Evolutionary conservation across 64 coral and sea anemone genomes (phyloP), one percentile per base, ranked within the genome.

Genomic region (Pachyseris speciosa): DNA sequence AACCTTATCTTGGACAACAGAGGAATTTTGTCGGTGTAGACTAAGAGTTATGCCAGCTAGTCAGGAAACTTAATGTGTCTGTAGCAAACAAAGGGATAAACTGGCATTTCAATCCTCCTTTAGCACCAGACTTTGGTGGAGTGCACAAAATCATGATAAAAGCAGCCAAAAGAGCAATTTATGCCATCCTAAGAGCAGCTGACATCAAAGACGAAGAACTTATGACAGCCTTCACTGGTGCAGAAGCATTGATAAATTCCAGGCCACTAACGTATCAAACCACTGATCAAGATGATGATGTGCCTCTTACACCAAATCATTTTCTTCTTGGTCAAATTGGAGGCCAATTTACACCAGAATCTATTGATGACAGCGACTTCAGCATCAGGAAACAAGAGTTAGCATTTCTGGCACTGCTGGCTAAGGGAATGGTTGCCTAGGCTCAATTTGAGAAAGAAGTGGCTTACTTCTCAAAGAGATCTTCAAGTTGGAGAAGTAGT

Each of bases 181-280:
- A n/a, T n/a, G n/a, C n/a, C n/a, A n/a, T n/a, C n/a, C n/a, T n/a
- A n/a, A n/a, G n/a, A n/a, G n/a, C n/a, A n/a, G n/a, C n/a, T n/a
- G n/a, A n/a, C n/a, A n/a, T n/a, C n/a, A n/a, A n/a, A n/a, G n/a
- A n/a, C n/a, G n/a, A n/a, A n/a, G n/a, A n/a, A n/a, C n/a, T n/a
- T n/a, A n/a, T n/a, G n/a, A n/a, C n/a, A n/a, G n/a, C n/a, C 26
- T 72, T 84, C n/a, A 84, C 84, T 26, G 77, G 86, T 50, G 78
- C 80, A 52, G 93, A 94, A 85, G 69, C 39, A 19, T 53, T 94
- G 9, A 25, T 89, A 42, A 94, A 94, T 33, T 74, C 71, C 32
- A 63, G 86, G 6, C 93, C 68, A 53, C 26, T 94, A n/a, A 94
- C 93, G 1, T 94, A 94, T 42, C 85, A 89, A 42, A 63, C 67